Conservation (phyloP, 2,888 invertebrate genomes). For the Syrista parreyssii region DNA sequence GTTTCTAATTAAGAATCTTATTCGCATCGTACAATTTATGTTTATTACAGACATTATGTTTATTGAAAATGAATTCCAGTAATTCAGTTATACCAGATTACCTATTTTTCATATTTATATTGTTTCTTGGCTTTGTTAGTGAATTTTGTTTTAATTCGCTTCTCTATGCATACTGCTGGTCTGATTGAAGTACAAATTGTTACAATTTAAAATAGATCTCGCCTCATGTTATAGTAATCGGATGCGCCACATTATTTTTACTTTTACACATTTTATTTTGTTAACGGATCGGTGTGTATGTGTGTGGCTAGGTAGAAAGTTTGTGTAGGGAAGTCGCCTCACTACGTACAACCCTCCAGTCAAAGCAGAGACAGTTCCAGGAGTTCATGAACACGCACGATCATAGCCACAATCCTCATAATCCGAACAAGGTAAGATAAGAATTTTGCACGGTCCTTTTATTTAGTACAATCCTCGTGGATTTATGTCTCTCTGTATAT, state of each 20-base stretch:
- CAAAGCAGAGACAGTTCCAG: conserved; percentile 63
- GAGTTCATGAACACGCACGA: conserved; percentile 60
- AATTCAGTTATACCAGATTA: background rate
- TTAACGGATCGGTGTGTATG: conserved; percentile 66
- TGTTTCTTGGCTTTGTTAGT: background rate
- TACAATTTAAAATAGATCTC: background rate
- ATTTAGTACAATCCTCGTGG: background rate
- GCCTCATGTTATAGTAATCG: background rate
- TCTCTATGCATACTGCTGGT: background rate
- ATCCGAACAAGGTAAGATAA: conserved; percentile 57
- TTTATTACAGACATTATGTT: background rate
- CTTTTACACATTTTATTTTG: conserved; percentile 38
- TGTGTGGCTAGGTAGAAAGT: conserved; percentile 66
- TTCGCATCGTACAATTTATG: background rate
- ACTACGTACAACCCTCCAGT: conserved; percentile 63
- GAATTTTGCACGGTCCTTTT: background rate
- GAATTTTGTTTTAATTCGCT: background rate
- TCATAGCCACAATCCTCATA: conserved; percentile 51
- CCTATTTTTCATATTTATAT: background rate
- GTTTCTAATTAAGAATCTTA: background rate
- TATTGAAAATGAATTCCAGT: background rate
- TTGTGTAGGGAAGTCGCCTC: conserved; percentile 66
- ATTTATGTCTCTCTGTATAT: background rate
- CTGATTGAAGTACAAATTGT: background rate
- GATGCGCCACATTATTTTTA: background rate